Evolutionary conservation across 2,888 invertebrate genomes (phyloP).

Genomic region (Acronicta leporina): DNA sequence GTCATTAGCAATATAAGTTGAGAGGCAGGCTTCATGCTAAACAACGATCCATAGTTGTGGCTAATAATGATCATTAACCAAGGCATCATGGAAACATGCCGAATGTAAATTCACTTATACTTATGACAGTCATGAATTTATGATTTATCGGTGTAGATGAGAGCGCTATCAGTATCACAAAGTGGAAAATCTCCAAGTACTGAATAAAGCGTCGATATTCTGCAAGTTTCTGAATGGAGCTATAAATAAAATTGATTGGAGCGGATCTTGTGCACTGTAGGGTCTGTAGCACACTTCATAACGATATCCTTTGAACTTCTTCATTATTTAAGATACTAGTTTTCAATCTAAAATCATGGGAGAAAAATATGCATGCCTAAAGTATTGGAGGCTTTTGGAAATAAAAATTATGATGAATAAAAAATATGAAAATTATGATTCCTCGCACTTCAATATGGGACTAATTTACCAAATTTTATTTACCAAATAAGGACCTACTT

Average conservation of each 20-base stretch:
- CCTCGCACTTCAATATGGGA: too few species aligned
- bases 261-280: constrained; percentile 8
- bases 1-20: constrained; percentile 57
- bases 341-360: too few species aligned
- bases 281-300: neutral
- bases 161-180: constrained; percentile 21
- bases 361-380: too few species aligned
- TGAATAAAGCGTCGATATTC: constrained; percentile 6
- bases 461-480: too few species aligned
- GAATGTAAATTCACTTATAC: constrained; percentile 36
- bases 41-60: constrained; percentile 42
- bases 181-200: constrained; percentile 34
- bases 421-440: too few species aligned
- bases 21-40: constrained; percentile 43
- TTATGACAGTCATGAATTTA: constrained; percentile 9
- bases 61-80: constrained; percentile 48
- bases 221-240: constrained; percentile 8
- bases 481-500: too few species aligned
- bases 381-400: too few species aligned
- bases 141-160: constrained; percentile 13
- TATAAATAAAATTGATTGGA: neutral
- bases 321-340: neutral
- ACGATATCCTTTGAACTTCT: neutral
- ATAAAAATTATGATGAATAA: too few species aligned
- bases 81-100: constrained; percentile 38